These are phyloP conservation scores for Petrocephalus zakoni DNA, from an alignment of 2,113 vertebrate species.

Conservation along the genomic window DNA sequence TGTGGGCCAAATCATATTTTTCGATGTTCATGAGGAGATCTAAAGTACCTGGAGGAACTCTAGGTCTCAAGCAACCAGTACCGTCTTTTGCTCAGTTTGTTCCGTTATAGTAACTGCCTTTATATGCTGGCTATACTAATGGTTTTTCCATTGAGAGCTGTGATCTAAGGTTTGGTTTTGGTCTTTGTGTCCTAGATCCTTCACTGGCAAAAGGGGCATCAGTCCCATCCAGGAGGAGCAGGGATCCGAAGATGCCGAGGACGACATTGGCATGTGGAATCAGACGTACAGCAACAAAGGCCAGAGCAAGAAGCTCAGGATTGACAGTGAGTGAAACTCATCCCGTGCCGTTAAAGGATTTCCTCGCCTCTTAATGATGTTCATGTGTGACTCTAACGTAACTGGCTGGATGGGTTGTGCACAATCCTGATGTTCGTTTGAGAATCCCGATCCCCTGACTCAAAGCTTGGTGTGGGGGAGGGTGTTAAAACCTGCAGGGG, in stretches of 20 bases:
- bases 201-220: constrained; percentile 73
- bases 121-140: background rate
- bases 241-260: constrained; percentile 47
- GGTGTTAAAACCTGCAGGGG: background rate
- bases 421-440: background rate
- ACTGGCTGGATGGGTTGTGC: background rate
- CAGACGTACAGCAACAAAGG: constrained; percentile 53
- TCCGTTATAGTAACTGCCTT: background rate
- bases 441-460: background rate
- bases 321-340: constrained; percentile 61
- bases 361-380: background rate
- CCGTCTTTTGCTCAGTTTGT: background rate
- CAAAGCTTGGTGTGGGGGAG: background rate
- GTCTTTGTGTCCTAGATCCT: constrained; percentile 36
- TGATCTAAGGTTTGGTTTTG: background rate
- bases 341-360: constrained; percentile 13
- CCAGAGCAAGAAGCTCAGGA: constrained; percentile 76
- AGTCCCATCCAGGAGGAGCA: constrained; percentile 70
- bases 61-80: background rate
- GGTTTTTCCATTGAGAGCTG: background rate
- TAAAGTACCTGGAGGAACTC: background rate
- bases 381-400: background rate
- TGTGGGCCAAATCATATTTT: background rate
- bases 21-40: background rate
- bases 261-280: constrained; percentile 44